Evolutionary conservation across 2,797 vertebrate genomes (phyloP), one percentile per base, ranked within the genome.

Genomic region (Linurgus olivaceus): DNA sequence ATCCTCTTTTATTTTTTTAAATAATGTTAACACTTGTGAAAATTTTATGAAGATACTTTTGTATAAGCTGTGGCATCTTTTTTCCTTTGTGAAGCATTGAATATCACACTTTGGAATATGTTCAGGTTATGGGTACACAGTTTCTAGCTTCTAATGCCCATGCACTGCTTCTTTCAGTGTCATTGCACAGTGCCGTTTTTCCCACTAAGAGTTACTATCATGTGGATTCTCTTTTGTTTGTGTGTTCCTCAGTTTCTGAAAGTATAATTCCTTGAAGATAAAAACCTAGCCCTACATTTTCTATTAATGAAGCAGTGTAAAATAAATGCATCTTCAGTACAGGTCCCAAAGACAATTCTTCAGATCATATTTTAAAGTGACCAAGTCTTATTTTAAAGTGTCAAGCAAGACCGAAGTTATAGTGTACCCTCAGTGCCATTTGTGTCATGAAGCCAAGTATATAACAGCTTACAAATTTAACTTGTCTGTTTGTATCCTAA

Each of bases 1-100:
- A 98, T 98, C 98, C 98, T 99, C 98, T 99, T 99, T 98, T 99
- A 97, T 97, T 98, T 98, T 98, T 99, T 98, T 98, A 98, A 98
- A 98, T 98, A 98, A 98, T 98, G 98, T 98, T 98, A 98, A 98
- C 98, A 98, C 98, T 98, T 98, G 98, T 99, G 98, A 98, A 98
- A 97, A 98, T 98, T 98, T 98, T 98, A 98, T 98, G 98, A 98
- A 98, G 97, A 98, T 97, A 97, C 98, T 98, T 98, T 98, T 98
- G 97, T 98, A 98, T 97, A 97, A 98, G 97, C 98, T 98, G 96
- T 98, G 98, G 97, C 98, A 97, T 98, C 97, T 98, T 96, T 88
- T 97, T 97, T 94, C 94, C 97, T 91, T 96, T 96, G 97, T 97
- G 96, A 97, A 98, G 96, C 97, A 93, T 97, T 97, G 95, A 96